phyloP scores from a whole-genome alignment of 2,888 invertebrate genomes.

The Cylindroiulus punctatus region DNA sequence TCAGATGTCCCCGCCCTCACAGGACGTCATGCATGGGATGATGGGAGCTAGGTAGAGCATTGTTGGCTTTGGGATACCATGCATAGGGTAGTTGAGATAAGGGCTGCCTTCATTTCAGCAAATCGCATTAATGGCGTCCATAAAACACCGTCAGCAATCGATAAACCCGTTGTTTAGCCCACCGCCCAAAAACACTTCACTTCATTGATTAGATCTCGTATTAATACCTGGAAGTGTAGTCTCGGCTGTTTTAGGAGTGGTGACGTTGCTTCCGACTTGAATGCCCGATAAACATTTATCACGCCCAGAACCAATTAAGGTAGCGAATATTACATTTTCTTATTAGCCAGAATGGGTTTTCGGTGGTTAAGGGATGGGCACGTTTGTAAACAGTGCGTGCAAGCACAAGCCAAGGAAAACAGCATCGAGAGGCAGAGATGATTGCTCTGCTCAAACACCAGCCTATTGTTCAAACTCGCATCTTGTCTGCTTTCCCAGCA shows the following conservation, averaged over 20 bases:
- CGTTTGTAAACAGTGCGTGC: conserved; percentile 18
- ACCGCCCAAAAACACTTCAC: conserved; percentile 18
- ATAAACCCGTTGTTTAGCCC: background rate
- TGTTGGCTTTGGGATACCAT: background rate
- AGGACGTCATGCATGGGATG: background rate
- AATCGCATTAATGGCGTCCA: conserved; percentile 18
- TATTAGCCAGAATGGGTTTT: conserved; percentile 10
- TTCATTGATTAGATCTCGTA: conserved; percentile 10
- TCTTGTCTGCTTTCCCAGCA: background rate
- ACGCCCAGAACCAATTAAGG: conserved; percentile 18
- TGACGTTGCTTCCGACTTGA: conserved; percentile 18
- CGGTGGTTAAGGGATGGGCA: conserved; percentile 18
- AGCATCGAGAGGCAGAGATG: conserved; percentile 18
- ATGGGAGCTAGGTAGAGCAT: background rate
- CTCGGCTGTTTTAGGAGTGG: background rate
- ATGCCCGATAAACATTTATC: conserved; percentile 18
- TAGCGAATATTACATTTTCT: conserved; percentile 3
- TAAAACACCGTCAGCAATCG: conserved; percentile 4
- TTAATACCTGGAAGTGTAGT: conserved; percentile 1
- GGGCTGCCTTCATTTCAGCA: conserved; percentile 6
- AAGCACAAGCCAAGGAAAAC: conserved; percentile 8
- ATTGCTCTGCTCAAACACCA: background rate
- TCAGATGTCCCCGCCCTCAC: background rate
- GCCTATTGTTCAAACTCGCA: conserved; percentile 18
- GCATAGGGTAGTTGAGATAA: background rate